Base-by-base conservation (phyloP, 1,140 invertebrate species). In the Dendrolimus punctatus region DNA sequence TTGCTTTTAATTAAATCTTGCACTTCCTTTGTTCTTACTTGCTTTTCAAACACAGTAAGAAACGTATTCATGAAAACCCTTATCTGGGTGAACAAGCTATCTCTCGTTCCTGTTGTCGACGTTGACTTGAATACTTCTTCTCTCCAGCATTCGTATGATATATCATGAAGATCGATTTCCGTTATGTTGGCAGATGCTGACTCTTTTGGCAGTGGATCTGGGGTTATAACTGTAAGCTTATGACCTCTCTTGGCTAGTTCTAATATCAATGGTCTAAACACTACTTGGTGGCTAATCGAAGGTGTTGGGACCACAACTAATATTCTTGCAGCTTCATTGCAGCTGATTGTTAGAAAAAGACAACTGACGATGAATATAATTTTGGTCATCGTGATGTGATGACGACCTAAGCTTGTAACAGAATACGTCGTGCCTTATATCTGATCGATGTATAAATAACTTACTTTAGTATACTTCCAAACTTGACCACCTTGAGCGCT, bases 261-360 rank as follows among this genome's bases (percentile, higher is more conserved):
- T 38, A 43, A 36, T 4, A 38, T 38, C 41, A 51, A 37, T n/a
- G 49, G 49, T 38, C 47, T 9, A 36, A 49, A 55, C 40, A 55
- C 47, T 39, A 49, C 45, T 40, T 40, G 51, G 42, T 55, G 41
- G 39, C 53, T 55, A 37, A 47, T 49, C 36, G 47, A 55, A 23
- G 48, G 49, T 6, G 49, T 43, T 23, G 49, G 49, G 41, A 51
- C 8, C 8, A 40, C 39, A n/a, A 42, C 23, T n/a, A 51, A 39
- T 3, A 51, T 51, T 38, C 36, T 51, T 6, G 49, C 49, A n/a
- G 50, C 46, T 52, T 47, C 40, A 42, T 39, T 39, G 23, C 23
- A 23, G 23, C 23, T 23, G 3, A 23, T 23, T 23, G 23, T 23
- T 23, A 23, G 3, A 2, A 23, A 23, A 23, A 23, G 23, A 23